Evolutionary conservation across 2,888 invertebrate genomes (phyloP).

Genomic region (Acleris laterana): DNA sequence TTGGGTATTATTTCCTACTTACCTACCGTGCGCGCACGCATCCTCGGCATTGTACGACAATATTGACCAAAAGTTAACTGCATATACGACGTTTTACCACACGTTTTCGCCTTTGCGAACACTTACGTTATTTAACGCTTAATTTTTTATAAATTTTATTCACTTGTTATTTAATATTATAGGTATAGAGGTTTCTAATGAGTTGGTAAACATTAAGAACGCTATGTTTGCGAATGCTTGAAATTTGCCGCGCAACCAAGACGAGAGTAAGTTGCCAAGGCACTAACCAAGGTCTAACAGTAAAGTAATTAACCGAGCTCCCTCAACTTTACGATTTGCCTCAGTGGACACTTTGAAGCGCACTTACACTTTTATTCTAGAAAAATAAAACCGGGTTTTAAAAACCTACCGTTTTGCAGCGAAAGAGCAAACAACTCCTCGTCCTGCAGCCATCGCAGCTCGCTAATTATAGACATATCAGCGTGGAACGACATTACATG

Average conservation of each 20-base stretch:
- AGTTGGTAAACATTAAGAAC: too few species aligned
- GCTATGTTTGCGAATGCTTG: neutral
- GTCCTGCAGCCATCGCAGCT: slow-evolving; percentile 79
- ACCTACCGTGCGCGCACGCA: slow-evolving; percentile 51
- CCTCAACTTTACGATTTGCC: slow-evolving; percentile 35
- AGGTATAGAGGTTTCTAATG: neutral
- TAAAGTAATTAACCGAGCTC: slow-evolving; percentile 36
- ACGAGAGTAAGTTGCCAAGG: slow-evolving; percentile 29
- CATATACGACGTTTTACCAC: slow-evolving; percentile 1
- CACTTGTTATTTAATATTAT: neutral
- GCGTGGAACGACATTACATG: slow-evolving; percentile 76
- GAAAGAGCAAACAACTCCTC: slow-evolving; percentile 79
- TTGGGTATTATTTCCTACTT: slow-evolving; percentile 79
- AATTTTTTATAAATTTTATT: neutral
- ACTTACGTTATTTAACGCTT: neutral
- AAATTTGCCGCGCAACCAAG: slow-evolving; percentile 15
- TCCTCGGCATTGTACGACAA: slow-evolving; percentile 37
- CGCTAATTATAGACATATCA: slow-evolving; percentile 82
- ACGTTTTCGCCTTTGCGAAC: slow-evolving; percentile 19
- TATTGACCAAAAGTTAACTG: slow-evolving; percentile 32
- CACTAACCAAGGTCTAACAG: slow-evolving; percentile 38
- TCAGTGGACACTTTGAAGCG: slow-evolving; percentile 36
- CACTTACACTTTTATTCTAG: slow-evolving; percentile 38
- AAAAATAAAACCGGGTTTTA: slow-evolving; percentile 37
- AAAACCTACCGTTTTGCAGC: slow-evolving; percentile 78